phyloP scores from a whole-genome alignment of 2,113 vertebrate genomes.

The Pelecanoides urinatrix region DNA sequence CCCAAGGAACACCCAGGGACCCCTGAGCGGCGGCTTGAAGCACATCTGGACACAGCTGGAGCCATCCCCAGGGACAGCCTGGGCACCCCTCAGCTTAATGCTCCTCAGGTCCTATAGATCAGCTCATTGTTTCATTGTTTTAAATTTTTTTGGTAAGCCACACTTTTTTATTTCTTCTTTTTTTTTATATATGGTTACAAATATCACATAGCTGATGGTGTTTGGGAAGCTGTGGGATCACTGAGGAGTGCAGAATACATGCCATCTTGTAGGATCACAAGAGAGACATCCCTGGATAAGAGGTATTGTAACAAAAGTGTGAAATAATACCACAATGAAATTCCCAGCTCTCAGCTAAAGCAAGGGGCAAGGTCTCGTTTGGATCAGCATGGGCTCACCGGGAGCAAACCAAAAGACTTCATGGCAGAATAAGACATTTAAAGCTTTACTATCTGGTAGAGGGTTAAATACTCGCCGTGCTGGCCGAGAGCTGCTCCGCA shows the following conservation, averaged over 20 bases:
- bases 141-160: neutral
- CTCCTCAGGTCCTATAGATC: neutral
- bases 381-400: neutral
- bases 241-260: rapidly evolving
- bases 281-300: neutral
- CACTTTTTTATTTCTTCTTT: neutral
- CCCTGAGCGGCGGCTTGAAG: neutral
- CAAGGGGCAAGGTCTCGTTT: neutral
- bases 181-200: neutral
- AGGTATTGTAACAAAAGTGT: rapidly evolving
- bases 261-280: neutral
- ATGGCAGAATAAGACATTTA: neutral
- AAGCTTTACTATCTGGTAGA: neutral
- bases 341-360: neutral
- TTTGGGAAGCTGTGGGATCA: neutral
- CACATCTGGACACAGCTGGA: neutral
- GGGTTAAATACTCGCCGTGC: neutral
- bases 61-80: neutral
- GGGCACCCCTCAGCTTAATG: neutral
- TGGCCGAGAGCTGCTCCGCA: rapidly evolving
- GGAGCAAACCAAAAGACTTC: neutral
- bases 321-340: neutral
- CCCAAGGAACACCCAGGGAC: neutral
- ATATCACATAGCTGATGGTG: rapidly evolving
- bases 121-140: rapidly evolving